These are phyloP conservation scores for Bostrychus sinensis DNA, from an alignment of 2,113 vertebrate genomes.

Conservation along the genomic window DNA sequence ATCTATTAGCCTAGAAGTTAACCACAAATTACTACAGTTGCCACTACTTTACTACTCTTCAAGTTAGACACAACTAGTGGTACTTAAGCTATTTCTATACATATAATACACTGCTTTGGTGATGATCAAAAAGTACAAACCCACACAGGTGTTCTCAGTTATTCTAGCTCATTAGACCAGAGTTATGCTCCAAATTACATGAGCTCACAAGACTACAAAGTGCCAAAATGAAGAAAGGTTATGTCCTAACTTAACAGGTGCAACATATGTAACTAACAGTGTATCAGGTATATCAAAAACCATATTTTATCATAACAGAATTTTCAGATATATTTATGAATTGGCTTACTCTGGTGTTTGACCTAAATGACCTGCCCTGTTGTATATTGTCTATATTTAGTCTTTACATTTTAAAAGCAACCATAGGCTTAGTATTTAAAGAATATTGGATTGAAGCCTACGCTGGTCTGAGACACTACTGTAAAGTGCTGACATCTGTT, in stretches of 20 bases:
- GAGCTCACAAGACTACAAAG: background rate
- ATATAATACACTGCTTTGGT: no score
- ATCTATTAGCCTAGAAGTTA: background rate
- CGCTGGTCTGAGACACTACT: background rate
- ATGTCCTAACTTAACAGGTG: background rate
- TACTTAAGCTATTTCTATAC: background rate
- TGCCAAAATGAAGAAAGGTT: background rate
- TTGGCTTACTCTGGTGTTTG: no score
- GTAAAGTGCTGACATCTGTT: background rate
- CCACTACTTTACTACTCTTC: background rate
- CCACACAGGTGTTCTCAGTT: conserved; percentile 8
- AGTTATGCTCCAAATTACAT: background rate
- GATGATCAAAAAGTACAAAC: background rate
- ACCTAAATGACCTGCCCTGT: background rate
- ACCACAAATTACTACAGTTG: background rate
- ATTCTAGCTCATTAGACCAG: background rate
- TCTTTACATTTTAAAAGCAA: background rate
- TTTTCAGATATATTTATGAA: no score
- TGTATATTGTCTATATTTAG: background rate
- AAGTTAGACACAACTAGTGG: background rate
- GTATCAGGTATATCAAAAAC: no score
- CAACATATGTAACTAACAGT: background rate
- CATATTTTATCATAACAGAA: no score
- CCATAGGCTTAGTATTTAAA: background rate
- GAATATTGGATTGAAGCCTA: background rate